Evolutionary conservation across 1,140 invertebrate genomes (phyloP), one percentile per base, ranked within the genome.

Genomic region (Brachionus angularis): DNA sequence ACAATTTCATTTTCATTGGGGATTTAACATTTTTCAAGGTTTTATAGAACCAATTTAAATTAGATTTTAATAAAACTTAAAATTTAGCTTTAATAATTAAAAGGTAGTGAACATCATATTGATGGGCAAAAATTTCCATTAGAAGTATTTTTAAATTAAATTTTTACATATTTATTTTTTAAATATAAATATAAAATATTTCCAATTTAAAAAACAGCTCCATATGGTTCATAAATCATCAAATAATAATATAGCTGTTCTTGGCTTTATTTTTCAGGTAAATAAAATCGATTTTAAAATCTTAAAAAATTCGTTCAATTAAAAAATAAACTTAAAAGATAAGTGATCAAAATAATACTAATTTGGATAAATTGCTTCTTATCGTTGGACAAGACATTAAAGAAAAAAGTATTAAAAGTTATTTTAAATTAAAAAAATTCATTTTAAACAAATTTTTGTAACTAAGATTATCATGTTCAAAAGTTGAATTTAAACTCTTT

Each of bases 1-100:
- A 3, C 67, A 70, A 34, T 52, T 70, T 42, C 67, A 70, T 70
- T 53, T 70, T 52, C 67, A 70, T 29, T 70, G 67, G 67, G 67
- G 67, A 27, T 70, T 44, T 8, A 70, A 70, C 27, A 46, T 39
- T 39, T 70, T 25, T 52, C 67, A 70, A 70, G 67, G 33, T 34
- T n/a, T n/a, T n/a, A n/a, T n/a, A n/a, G n/a, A n/a, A n/a, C n/a
- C n/a, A n/a, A n/a, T n/a, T n/a, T n/a, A n/a, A 34, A 34, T 12
- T 5, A 34, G 12, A 34, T 34, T 34, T 34, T 5, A 34, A 4
- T 34, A 34, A 12, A 5, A 12, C 12, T 34, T 4, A 12, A 34
- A 4, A 5, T 12, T 4, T 5, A 12, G 12, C 4, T 12, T 12
- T 34, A 4, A 34, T 12, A 5, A 5, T 34, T 34, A 4, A 4